Base-by-base conservation (phyloP, 2,113 vertebrate genomes). In the Oncorhynchus kisutch region DNA sequence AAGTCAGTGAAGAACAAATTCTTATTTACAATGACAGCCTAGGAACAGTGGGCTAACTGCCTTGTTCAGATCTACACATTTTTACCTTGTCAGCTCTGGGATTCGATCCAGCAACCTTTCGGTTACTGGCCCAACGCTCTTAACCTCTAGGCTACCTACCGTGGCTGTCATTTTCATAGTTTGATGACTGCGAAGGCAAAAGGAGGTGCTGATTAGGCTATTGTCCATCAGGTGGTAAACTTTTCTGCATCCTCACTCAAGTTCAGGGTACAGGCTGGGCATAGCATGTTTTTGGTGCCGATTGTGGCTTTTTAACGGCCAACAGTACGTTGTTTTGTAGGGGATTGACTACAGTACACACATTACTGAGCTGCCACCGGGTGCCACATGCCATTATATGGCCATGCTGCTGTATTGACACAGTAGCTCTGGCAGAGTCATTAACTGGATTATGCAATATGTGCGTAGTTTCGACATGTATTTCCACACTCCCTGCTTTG, bases 131-230 rank as follows among this genome's bases (percentile, higher is more conserved):
- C 31, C 31, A 34, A 31, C 4, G 29, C 29, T 31, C 29, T 31
- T 31, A 31, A 34, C 31, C 31, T 6, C 31, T 34, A 34, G 5
- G 5, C 1, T 6, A 34, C 1, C 31, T 34, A 5, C 31, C 1
- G 31, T 34, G 5, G 5, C 81, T 84, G 76, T 83, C 84, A 71
- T 78, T 88, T 90, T 86, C 80, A 80, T 18, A n/a, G 20, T 24
- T 20, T 7, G 22, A 70, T 8, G 18, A 39, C 48, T n/a, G 31
- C 0, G 6, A 68, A 68, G 49, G 16, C 49, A 45, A 45, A 45
- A 45, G 39, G 39, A 0, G 9, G 8, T 45, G 39, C 39, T 45
- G 39, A 45, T 45, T 24, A 16, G 59, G 8, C n/a, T 62, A 22
- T 62, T 62, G 8, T 45, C 9, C 8, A 11, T 45, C 39, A 45